These are phyloP conservation scores for Antedon mediterranea DNA, from an alignment of 53 echinoderm and acorn worm genomes.

Conservation along the genomic window DNA sequence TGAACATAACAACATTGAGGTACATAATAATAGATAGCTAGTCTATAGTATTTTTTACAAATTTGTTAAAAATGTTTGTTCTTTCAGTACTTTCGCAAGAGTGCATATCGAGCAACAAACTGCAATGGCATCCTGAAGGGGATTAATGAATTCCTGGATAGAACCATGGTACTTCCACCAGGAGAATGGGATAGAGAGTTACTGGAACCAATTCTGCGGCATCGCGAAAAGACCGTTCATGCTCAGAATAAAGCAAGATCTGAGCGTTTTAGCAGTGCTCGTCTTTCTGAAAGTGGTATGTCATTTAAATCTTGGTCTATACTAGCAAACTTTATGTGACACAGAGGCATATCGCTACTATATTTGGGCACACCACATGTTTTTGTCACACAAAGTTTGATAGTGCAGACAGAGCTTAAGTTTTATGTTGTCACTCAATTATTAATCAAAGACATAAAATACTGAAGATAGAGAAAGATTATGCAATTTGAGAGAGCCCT, in stretches of 20 bases:
- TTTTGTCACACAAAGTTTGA: too few species aligned
- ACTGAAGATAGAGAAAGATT: too few species aligned
- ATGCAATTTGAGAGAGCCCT: too few species aligned
- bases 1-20: too few species aligned
- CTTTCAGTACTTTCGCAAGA: slow-evolving; percentile 65
- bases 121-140: slow-evolving; percentile 82
- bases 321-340: too few species aligned
- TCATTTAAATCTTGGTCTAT: too few species aligned
- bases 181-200: slow-evolving; percentile 94
- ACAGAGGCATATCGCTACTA: too few species aligned
- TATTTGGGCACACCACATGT: too few species aligned
- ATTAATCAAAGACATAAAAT: too few species aligned
- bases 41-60: background rate
- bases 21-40: too few species aligned
- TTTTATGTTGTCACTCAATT: too few species aligned
- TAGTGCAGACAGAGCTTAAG: too few species aligned
- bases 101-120: slow-evolving; percentile 62
- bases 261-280: background rate
- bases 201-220: slow-evolving; percentile 66
- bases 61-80: background rate
- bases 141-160: slow-evolving; percentile 79
- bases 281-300: background rate
- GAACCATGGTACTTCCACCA: slow-evolving; percentile 88
- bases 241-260: background rate
- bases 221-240: slow-evolving; percentile 1